Conservation (phyloP, 1,140 invertebrate genomes). For the Drosophila mauritiana region DNA sequence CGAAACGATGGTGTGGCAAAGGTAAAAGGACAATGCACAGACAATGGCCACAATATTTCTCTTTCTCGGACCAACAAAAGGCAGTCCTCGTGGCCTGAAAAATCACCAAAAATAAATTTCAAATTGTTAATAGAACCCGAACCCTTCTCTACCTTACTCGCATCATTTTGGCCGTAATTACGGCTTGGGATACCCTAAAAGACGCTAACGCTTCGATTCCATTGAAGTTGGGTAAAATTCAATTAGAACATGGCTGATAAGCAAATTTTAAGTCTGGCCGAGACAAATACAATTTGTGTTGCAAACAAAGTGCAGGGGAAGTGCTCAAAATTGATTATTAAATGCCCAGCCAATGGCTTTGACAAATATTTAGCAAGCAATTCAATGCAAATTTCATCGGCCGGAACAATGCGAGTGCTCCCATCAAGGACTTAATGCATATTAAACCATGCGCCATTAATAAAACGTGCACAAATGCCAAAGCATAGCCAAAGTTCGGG, state of each 20-base stretch:
- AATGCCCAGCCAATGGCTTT: slow-evolving; percentile 48
- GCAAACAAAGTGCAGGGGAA: slow-evolving; percentile 52
- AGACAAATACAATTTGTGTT: slow-evolving; percentile 51
- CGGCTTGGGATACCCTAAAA: background rate
- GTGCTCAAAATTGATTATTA: slow-evolving; percentile 52
- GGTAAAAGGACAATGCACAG: slow-evolving; percentile 61
- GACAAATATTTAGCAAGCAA: slow-evolving; percentile 52
- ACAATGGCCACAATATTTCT: slow-evolving; percentile 67
- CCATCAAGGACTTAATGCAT: slow-evolving; percentile 58
- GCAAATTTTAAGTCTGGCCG: slow-evolving; percentile 46
- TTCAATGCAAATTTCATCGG: slow-evolving; percentile 53
- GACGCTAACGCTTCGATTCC: background rate
- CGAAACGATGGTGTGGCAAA: slow-evolving; percentile 29
- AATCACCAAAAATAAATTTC: slow-evolving; percentile 55
- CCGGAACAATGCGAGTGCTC: slow-evolving; percentile 42
- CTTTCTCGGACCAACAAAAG: slow-evolving; percentile 38
- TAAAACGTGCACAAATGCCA: slow-evolving; percentile 74
- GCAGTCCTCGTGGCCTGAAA: slow-evolving; percentile 40
- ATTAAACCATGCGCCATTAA: slow-evolving; percentile 59
- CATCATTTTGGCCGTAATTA: slow-evolving; percentile 33
- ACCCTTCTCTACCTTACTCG: background rate
- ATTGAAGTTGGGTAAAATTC: slow-evolving; percentile 30
- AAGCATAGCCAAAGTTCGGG: slow-evolving; percentile 15
- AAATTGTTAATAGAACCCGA: slow-evolving; percentile 65
- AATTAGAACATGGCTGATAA: slow-evolving; percentile 45